These are phyloP conservation scores for Azorinus chamasolen DNA, from an alignment of 2,888 invertebrate genomes.

Conservation along the genomic window DNA sequence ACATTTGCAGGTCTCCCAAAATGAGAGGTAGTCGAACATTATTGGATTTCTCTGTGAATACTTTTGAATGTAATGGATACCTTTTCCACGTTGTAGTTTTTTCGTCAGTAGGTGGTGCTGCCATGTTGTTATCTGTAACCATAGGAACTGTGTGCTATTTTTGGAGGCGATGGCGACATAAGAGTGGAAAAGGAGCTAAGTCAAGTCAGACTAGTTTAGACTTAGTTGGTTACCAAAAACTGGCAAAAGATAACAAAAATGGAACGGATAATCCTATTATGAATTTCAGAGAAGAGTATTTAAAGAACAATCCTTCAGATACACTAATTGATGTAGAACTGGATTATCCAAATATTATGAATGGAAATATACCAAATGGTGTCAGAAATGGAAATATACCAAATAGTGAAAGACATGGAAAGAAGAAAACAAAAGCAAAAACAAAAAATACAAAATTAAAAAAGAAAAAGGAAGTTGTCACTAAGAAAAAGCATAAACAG, in stretches of 20 bases:
- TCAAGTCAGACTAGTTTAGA: slow-evolving; percentile 20
- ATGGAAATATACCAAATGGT: slow-evolving; percentile 28
- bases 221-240: slow-evolving; percentile 44
- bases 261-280: slow-evolving; percentile 4
- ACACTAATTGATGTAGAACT: slow-evolving; percentile 61
- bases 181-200: slow-evolving; percentile 24
- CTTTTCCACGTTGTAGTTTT: slow-evolving; percentile 74
- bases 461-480: neutral
- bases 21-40: slow-evolving; percentile 71
- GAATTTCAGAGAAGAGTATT: slow-evolving; percentile 49
- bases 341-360: slow-evolving; percentile 43
- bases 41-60: slow-evolving; percentile 67
- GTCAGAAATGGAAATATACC: too few species aligned
- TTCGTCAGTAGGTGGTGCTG: slow-evolving; percentile 67
- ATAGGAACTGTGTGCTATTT: slow-evolving; percentile 68
- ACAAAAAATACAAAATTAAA: slow-evolving; percentile 12
- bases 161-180: slow-evolving; percentile 59
- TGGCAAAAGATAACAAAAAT: slow-evolving; percentile 9
- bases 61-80: slow-evolving; percentile 77
- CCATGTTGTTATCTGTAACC: slow-evolving; percentile 67
- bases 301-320: slow-evolving; percentile 46
- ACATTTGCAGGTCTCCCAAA: slow-evolving; percentile 74
- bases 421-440: slow-evolving; percentile 23
- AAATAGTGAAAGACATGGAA: slow-evolving; percentile 8
- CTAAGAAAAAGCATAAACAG: slow-evolving; percentile 2